Evolutionary conservation across 2,797 vertebrate species (phyloP), one percentile per base, ranked within the genome.

Genomic region (Halcyon smyrnensis): DNA sequence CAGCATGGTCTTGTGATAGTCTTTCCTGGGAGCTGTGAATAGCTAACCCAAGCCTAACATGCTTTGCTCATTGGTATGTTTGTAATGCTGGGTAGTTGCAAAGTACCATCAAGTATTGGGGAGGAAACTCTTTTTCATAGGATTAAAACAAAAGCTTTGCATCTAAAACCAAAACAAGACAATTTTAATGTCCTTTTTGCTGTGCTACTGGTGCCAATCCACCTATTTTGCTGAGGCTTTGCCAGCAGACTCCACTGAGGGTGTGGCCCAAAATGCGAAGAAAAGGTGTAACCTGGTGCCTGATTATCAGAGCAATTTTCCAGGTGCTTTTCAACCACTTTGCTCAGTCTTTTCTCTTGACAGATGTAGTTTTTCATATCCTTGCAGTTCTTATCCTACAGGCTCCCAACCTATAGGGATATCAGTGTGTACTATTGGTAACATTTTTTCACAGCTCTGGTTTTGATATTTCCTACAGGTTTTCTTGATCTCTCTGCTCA

Each of bases 191-290:
- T 17, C 39, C 12, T 5, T 24, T 74, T 70, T 1, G 1, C 51
- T 23, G 25, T 30, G n/a, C 34, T 60, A 4, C 1, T 0, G 0
- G 23, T 45, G 43, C 48, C 45, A 27, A 2, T 23, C 36, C 34
- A 3, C 19, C 25, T 51, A 3, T 67, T 88, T n/a, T 8, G 19
- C 45, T 5, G 11, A 56, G 34, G 13, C 15, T 27, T 46, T 94
- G 45, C 37, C 28, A 37, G 16, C 12, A 25, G 57, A 39, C 3
- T 41, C 41, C 53, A 9, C 70, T 62, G 41, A 59, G n/a, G 50
- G 8, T 17, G 28, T 39, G 28, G 32, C 46, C 56, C 60, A 69
- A 18, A 77, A 39, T 30, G 39, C 11, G 51, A 11, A 41, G 59
- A 8, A 3, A 8, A 3, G 5, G 24, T 56, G 15, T 67, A 17